Evolutionary conservation across 2,113 vertebrate species (phyloP).

Genomic region (Hystrix cristata): DNA sequence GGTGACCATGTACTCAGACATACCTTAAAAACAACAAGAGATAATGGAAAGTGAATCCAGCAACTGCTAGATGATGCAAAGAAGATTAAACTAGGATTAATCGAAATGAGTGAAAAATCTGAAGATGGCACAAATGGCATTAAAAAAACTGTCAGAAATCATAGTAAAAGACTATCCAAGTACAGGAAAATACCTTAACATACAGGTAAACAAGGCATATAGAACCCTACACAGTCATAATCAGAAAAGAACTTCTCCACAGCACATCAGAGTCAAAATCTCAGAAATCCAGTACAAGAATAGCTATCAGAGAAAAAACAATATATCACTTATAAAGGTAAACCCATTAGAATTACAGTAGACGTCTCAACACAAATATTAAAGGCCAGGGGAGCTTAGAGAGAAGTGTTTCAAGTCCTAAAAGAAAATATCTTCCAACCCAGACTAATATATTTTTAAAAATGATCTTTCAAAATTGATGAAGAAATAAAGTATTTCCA

Average conservation of each 20-base stretch:
- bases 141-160: neutral
- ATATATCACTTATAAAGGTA: neutral
- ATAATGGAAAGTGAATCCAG: neutral
- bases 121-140: neutral
- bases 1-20: neutral
- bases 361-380: neutral
- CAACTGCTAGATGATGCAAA: neutral
- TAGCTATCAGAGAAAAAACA: neutral
- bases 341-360: neutral
- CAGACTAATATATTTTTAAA: neutral
- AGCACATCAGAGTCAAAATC: neutral
- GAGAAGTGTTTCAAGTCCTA: neutral
- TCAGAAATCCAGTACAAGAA: neutral
- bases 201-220: neutral
- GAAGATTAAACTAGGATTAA: neutral
- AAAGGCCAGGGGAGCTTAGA: neutral
- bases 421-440: neutral
- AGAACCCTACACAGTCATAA: neutral
- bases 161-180: neutral
- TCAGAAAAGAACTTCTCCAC: neutral
- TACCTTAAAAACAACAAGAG: neutral
- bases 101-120: neutral
- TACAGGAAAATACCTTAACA: neutral
- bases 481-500: neutral
- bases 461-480: neutral